Percentiles rank a stretch among this genome's conserved stretches.
Evolutionary conservation across 2,888 invertebrate genomes (phyloP).

Genomic region (Listrodromus nycthemerus): DNA sequence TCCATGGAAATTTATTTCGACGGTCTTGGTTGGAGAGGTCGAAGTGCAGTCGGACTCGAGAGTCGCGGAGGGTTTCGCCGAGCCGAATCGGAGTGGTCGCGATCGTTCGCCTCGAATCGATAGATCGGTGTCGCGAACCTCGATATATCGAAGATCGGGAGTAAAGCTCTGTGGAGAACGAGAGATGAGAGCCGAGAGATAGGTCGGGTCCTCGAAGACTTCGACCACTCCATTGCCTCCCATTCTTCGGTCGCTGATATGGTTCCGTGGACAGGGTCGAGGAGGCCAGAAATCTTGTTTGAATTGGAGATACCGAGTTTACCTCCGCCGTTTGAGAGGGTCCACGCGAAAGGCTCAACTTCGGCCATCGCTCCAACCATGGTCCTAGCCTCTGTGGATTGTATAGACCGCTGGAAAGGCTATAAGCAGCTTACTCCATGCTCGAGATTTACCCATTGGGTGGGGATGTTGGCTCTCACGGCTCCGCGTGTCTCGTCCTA

Average conservation of each 20-base stretch:
- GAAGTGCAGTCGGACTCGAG: not conserved
- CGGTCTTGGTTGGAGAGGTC: not conserved
- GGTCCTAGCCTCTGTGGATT: constrained; percentile 30
- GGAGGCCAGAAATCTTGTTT: constrained; percentile 75
- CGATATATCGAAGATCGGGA: constrained; percentile 2
- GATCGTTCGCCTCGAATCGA: not conserved
- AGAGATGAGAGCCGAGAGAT: constrained; percentile 3
- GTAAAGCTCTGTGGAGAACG: not conserved
- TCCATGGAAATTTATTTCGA: not conserved
- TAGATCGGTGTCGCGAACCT: not conserved
- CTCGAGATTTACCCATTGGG: constrained; percentile 9
- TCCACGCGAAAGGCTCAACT: constrained; percentile 20
- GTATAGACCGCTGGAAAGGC: constrained; percentile 58
- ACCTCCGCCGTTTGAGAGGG: constrained; percentile 72
- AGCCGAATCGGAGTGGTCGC: constrained; percentile 1
- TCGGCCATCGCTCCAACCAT: constrained; percentile 21
- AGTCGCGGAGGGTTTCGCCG: not conserved
- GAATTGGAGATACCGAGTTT: constrained; percentile 78
- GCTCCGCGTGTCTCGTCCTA: constrained; percentile 9
- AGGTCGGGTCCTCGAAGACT: constrained; percentile 24
- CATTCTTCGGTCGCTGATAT: not conserved
- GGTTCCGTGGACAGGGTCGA: not conserved
- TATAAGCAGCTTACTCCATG: constrained; percentile 74
- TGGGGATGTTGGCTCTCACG: not conserved
- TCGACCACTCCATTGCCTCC: constrained; percentile 36